Evolutionary conservation across 2,797 vertebrate species (phyloP).

Genomic region (Onychomys arenicola): DNA sequence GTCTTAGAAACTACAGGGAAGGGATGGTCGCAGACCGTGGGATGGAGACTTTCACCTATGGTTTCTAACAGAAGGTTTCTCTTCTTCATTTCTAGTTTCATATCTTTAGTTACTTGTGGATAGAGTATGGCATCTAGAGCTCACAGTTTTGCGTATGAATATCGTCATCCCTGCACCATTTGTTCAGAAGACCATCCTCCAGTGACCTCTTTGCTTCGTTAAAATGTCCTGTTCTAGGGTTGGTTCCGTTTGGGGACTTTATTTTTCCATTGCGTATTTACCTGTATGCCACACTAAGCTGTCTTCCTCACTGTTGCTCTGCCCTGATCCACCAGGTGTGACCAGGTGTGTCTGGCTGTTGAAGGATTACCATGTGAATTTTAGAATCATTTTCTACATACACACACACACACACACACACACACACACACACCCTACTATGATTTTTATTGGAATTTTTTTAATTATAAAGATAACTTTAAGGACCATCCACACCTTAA

Average conservation of each 20-base stretch:
- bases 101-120: conserved; percentile 35
- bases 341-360: background rate
- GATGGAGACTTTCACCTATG: background rate
- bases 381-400: background rate
- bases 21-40: background rate
- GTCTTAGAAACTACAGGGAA: conserved; percentile 1
- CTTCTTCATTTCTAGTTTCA: conserved; percentile 9
- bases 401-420: background rate
- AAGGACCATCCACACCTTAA: conserved; percentile 4
- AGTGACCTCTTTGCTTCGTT: background rate
- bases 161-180: background rate
- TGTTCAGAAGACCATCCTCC: background rate
- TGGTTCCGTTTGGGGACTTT: background rate
- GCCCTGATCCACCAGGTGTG: background rate
- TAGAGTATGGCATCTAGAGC: background rate
- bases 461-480: background rate
- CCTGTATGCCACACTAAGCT: background rate
- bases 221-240: background rate
- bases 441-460: conserved; percentile 41
- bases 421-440: background rate
- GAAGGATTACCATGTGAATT: background rate
- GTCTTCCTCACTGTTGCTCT: background rate
- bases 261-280: background rate
- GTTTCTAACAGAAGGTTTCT: conserved; percentile 1
- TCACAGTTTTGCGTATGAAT: background rate